phyloP scores from a whole-genome alignment of 1,140 invertebrate genomes.

The Drosophila tsacasi region DNA sequence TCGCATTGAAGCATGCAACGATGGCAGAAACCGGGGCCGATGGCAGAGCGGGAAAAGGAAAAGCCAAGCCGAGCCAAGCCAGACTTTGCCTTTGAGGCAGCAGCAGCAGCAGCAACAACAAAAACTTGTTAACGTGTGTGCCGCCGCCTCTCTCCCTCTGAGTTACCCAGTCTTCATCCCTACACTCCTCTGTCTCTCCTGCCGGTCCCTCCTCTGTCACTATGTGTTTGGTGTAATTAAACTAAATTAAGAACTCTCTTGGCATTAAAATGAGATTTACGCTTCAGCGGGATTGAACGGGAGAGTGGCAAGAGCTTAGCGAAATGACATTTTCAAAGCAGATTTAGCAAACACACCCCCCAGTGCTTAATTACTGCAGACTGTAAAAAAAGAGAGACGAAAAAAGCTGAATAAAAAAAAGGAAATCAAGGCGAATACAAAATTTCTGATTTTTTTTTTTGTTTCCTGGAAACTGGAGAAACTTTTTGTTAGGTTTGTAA shows the following conservation, averaged over 20 bases:
- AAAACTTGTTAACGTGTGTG: conserved; percentile 74
- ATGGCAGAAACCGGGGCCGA: conserved; percentile 15
- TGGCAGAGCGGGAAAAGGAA: conserved; percentile 4
- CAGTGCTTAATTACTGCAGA: conserved; percentile 66
- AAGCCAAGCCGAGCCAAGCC: conserved; percentile 30
- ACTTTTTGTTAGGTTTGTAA: conserved; percentile 26
- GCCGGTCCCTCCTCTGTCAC: conserved; percentile 5
- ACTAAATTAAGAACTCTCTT: conserved; percentile 83
- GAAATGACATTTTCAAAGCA: conserved; percentile 79
- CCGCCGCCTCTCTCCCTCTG: conserved; percentile 21
- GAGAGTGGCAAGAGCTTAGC: conserved; percentile 70
- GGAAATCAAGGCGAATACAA: conserved; percentile 35
- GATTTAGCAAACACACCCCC: conserved; percentile 55
- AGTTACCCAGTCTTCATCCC: conserved; percentile 1
- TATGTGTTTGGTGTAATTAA: conserved; percentile 77
- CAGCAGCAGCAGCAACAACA: conserved; percentile 55
- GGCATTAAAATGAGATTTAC: conserved; percentile 83
- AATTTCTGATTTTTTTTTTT: conserved; percentile 25
- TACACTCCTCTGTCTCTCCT: not conserved
- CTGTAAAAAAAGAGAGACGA: not conserved
- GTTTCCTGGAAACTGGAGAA: conserved; percentile 7
- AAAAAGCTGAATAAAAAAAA: conserved; percentile 5
- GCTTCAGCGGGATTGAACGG: conserved; percentile 71
- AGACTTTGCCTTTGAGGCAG: conserved; percentile 77
- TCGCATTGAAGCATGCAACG: conserved; percentile 72